These are phyloP conservation scores for Melanocharis versteri DNA, from an alignment of 2,113 vertebrate genomes.

Conservation along the genomic window DNA sequence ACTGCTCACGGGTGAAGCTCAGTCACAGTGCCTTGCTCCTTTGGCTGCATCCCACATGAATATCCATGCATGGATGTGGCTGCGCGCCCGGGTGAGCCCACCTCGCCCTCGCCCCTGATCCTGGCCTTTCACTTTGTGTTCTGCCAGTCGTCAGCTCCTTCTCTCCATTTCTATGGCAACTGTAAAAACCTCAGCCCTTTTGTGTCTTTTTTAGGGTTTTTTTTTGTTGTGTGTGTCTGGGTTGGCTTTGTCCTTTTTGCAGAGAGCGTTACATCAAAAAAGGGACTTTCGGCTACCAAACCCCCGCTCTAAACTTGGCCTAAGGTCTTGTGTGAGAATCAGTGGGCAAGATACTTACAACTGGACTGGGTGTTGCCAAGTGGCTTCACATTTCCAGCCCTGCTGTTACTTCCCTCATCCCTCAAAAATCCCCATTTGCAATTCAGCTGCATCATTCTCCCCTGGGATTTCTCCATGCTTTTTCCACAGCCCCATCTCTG, in stretches of 20 bases:
- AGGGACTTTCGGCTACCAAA: not conserved
- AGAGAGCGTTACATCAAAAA: not conserved
- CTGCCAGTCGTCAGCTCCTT: conserved; percentile 60
- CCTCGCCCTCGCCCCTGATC: not conserved
- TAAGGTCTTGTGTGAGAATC: rapidly evolving
- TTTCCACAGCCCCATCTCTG: not conserved
- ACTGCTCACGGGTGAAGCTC: not conserved
- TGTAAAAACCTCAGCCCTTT: conserved; percentile 51
- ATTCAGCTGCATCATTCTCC: not conserved
- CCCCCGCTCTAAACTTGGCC: not conserved
- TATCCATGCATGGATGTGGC: not conserved
- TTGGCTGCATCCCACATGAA: not conserved
- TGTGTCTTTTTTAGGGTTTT: not conserved
- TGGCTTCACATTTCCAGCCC: not conserved
- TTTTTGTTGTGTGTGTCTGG: not conserved
- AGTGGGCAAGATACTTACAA: not conserved
- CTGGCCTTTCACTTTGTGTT: not conserved
- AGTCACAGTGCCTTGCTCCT: not conserved
- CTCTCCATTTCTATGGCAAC: conserved; percentile 75
- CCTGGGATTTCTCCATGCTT: not conserved
- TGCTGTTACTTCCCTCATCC: rapidly evolving
- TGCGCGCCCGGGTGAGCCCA: rapidly evolving
- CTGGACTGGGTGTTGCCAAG: not conserved
- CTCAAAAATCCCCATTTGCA: not conserved
- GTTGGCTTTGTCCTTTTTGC: not conserved